A percentile compares a stretch with the other conserved stretches of the same genome.
These are phyloP conservation scores for Phylloscopus trochiloides DNA, from an alignment of 2,113 vertebrate genomes.

Conservation along the genomic window DNA sequence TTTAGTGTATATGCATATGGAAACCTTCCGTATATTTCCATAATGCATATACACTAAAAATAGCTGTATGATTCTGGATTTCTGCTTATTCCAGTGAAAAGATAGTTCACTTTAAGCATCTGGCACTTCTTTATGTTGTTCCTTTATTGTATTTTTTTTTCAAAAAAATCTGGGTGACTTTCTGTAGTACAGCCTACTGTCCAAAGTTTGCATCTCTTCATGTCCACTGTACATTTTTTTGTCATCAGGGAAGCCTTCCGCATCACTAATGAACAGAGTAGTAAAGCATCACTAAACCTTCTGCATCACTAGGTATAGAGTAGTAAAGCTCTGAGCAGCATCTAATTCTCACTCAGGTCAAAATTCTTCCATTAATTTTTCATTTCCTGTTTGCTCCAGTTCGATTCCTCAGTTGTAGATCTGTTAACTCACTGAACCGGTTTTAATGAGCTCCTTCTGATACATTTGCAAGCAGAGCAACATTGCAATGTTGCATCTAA, in stretches of 20 bases:
- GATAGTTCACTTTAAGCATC: not conserved
- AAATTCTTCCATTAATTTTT: not conserved
- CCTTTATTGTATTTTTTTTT: not conserved
- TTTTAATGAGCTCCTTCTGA: not conserved
- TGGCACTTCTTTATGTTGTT: not conserved
- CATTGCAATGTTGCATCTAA: not conserved
- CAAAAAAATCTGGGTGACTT: not conserved
- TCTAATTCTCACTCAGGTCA: not conserved
- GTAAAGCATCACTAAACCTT: not conserved
- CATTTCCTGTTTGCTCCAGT: conserved; percentile 16
- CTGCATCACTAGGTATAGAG: not conserved
- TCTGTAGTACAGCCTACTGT: not conserved
- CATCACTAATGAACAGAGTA: not conserved
- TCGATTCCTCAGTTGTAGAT: not conserved
- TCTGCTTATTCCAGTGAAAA: not conserved
- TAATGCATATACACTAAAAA: not conserved
- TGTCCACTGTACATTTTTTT: not conserved
- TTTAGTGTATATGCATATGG: not conserved
- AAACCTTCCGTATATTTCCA: not conserved
- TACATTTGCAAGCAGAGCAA: not conserved
- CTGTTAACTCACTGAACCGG: not conserved
- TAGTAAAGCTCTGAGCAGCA: not conserved
- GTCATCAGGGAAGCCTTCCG: not conserved
- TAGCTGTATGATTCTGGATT: not conserved
- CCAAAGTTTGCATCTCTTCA: not conserved